These are phyloP conservation scores for Panthera uncia DNA, from an alignment of 2,113 vertebrate species.

Conservation along the genomic window DNA sequence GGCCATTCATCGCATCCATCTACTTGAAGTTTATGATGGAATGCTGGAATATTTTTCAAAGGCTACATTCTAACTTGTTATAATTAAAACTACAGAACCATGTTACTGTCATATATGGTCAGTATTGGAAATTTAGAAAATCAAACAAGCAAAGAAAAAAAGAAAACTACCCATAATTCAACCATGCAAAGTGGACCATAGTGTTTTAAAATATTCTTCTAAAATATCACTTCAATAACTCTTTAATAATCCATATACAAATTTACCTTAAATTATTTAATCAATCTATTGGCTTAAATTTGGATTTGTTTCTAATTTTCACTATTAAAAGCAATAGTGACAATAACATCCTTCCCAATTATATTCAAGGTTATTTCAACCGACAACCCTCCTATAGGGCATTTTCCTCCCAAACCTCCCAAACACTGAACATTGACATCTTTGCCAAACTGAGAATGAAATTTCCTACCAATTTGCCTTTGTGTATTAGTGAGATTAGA, in stretches of 20 bases:
- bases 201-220: neutral
- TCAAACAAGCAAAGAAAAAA: neutral
- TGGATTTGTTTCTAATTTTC: neutral
- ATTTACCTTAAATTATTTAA: neutral
- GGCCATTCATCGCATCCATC: neutral
- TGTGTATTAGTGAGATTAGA: neutral
- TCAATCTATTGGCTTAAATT: neutral
- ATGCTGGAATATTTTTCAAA: slow-evolving; percentile 9
- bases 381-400: neutral
- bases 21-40: neutral
- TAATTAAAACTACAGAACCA: neutral
- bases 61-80: neutral
- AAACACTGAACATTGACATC: neutral
- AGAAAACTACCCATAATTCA: neutral
- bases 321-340: neutral
- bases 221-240: neutral
- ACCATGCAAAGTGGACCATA: neutral
- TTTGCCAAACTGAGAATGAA: neutral
- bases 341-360: neutral
- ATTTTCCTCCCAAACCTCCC: neutral
- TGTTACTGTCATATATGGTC: neutral
- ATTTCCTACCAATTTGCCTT: neutral
- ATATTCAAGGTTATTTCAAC: slow-evolving; percentile 4
- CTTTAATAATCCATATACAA: neutral
- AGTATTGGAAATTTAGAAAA: neutral